Percentiles rank a stretch among this genome's conserved stretches.
phyloP scores from a whole-genome alignment of 2,113 vertebrate genomes.

The Burhinus bistriatus region DNA sequence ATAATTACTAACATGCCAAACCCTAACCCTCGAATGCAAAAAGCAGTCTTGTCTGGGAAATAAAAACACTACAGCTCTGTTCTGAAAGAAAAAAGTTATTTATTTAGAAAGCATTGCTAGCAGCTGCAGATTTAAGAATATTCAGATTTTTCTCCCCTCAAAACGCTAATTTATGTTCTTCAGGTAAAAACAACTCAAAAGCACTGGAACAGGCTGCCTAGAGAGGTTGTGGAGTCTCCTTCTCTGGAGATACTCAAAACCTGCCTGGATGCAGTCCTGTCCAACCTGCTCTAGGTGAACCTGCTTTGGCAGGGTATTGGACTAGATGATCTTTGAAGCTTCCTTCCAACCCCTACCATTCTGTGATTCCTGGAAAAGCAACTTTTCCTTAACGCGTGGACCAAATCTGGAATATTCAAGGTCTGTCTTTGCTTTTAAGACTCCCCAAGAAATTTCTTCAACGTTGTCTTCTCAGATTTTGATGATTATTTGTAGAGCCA shows the following conservation, averaged over 20 bases:
- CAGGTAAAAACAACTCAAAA: background rate
- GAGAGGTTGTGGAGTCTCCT: no score
- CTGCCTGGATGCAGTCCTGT: no score
- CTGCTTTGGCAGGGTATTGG: no score
- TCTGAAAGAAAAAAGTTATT: background rate
- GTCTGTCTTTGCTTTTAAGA: background rate
- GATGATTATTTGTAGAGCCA: background rate
- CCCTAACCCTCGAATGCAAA: background rate
- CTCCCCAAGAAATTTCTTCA: background rate
- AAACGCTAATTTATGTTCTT: background rate
- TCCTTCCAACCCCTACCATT: no score
- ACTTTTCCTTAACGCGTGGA: background rate
- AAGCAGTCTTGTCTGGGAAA: background rate
- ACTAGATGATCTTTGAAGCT: no score
- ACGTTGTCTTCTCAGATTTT: background rate
- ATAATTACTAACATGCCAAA: background rate
- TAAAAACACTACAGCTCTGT: background rate
- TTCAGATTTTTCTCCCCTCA: background rate
- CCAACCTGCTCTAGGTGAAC: no score
- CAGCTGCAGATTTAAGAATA: background rate
- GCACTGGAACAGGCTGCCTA: no score
- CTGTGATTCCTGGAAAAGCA: background rate
- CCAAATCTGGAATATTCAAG: background rate
- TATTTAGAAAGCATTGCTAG: background rate
- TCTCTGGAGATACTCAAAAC: no score